Evolutionary conservation across 37 sponge, comb jelly and placozoan species (phyloP).

Genomic region (Cladorhizidae sp.): DNA sequence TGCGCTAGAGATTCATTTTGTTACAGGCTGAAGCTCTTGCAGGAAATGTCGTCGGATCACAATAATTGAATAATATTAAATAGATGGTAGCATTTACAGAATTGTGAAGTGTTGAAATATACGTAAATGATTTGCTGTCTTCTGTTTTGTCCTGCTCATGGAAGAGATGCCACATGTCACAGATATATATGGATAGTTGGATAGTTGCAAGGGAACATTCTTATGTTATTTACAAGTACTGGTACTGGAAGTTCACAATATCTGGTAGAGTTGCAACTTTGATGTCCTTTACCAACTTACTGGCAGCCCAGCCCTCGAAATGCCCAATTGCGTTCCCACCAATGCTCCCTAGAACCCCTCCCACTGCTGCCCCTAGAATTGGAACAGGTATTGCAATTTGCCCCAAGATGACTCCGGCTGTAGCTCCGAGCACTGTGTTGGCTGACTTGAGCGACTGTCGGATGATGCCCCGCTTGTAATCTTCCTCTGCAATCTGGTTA

Average conservation of each 20-base stretch:
- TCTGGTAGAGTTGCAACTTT: not conserved
- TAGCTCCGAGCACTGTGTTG: constrained; percentile 13
- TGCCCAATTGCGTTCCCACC: constrained; percentile 16
- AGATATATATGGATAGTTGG: no score
- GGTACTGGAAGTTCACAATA: not conserved
- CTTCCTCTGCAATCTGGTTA: constrained; percentile 15
- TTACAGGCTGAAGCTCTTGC: no score
- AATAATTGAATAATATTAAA: no score
- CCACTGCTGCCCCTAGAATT: constrained; percentile 38
- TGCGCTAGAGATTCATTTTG: no score
- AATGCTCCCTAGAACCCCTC: constrained; percentile 11
- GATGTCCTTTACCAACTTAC: constrained; percentile 16
- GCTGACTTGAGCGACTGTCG: constrained; percentile 11
- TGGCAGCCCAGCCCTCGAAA: constrained; percentile 20
- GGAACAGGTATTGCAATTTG: constrained; percentile 40
- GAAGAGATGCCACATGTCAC: no score
- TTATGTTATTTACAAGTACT: not conserved
- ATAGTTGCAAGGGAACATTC: no score
- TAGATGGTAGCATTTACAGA: no score
- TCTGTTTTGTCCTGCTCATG: no score
- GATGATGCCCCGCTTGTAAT: constrained; percentile 28
- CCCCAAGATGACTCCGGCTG: constrained; percentile 31
- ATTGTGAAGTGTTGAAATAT: no score
- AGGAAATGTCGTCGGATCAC: no score
- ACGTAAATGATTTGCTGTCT: no score